Conservation (phyloP, 2,113 vertebrate genomes). For the Pseudorhombus dupliciocellatus region DNA sequence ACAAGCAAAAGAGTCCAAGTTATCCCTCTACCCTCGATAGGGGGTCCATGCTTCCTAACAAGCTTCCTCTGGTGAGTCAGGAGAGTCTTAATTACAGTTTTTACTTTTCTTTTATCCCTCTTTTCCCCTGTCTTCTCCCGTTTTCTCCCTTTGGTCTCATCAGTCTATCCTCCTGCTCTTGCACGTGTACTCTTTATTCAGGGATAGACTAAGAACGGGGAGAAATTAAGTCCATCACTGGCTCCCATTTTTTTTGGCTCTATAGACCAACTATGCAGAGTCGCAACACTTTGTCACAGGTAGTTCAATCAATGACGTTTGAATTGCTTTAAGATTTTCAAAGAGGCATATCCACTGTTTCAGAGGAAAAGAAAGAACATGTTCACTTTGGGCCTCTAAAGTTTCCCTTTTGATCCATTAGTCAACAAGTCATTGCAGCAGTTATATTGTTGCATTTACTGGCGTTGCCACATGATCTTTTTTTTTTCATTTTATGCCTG, state of each 20-base stretch:
- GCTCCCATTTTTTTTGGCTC: conserved; percentile 21
- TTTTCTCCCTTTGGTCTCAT: conserved; percentile 61
- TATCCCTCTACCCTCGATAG: conserved; percentile 78
- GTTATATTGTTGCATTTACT: background rate
- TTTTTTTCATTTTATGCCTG: conserved; percentile 1
- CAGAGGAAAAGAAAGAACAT: too few species aligned
- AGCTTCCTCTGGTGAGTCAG: conserved; percentile 78
- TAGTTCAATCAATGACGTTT: background rate
- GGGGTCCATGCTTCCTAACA: conserved; percentile 79
- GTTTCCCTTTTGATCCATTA: background rate
- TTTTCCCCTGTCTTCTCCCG: conserved; percentile 52
- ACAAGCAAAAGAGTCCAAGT: conserved; percentile 80
- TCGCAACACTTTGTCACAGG: background rate
- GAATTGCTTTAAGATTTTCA: background rate
- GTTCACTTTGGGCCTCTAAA: background rate
- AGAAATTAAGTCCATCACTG: conserved; percentile 33
- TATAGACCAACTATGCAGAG: conserved; percentile 9
- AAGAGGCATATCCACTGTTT: background rate
- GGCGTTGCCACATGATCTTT: background rate
- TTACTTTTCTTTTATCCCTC: conserved; percentile 75
- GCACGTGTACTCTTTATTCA: conserved; percentile 43
- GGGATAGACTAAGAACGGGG: conserved; percentile 14
- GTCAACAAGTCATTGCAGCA: background rate
- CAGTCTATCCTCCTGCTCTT: conserved; percentile 26
- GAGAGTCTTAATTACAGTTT: conserved; percentile 83